Evolutionary conservation across 1,140 invertebrate species (phyloP), one percentile per base, ranked within the genome.

Genomic region (Neotoxoptera formosana): DNA sequence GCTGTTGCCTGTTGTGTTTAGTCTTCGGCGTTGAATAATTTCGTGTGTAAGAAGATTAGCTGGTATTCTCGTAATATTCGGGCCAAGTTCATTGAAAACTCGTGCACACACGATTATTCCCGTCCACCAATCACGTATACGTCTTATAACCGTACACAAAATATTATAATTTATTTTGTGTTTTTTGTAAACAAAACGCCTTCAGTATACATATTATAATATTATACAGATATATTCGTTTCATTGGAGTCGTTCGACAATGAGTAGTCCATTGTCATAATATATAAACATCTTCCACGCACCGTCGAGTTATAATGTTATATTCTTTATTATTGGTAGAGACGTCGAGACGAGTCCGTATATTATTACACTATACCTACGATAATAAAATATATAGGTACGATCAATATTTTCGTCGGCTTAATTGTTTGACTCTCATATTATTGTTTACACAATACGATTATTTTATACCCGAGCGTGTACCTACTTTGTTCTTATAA

Each of bases 71-170:
- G 21, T 41, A 36, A 41, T 84, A 84, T 84, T 88, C 87, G 87
- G 87, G 45, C 48, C 87, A 89, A 89, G 87, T 89, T 89, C 87
- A 89, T 51, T 89, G 25, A 89, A 89, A 89, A 89, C 30, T 48
- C 48, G 34, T 20, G 36, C 36, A 41, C 34, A 45, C 36, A 84
- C 83, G 21, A 41, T 84, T 45, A 84, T 84, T 84, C 36, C 36
- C 83, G 41, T 45, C 83, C 41, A 84, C 36, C 11, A 45, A 84
- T 25, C 83, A 84, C 83, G 36, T 84, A 84, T 53, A 51, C 30
- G 60, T 76, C n/a, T 76, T 76, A 76, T 76, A 17, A 17, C 60
- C 60, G 14, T 76, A 88, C 14, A 88, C 47, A 88, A 41, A 84
- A 76, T 45, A 84, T 84, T 84, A 84, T 84, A 84, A 84, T 84